Conservation (phyloP, 2,797 vertebrate genomes). For the Balearica regulorum region DNA sequence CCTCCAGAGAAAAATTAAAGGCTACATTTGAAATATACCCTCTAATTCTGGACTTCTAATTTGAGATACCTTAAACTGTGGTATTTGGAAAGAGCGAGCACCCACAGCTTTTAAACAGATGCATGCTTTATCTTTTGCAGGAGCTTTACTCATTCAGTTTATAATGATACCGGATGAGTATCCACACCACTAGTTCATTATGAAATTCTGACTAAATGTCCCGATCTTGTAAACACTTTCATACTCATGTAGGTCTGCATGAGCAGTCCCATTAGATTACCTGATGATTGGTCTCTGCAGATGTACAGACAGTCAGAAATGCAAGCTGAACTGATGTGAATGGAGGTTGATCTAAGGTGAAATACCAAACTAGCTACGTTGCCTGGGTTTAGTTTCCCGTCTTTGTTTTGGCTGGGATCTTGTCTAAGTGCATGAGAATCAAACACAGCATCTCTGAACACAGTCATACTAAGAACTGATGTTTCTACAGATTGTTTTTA, state of each 20-base stretch:
- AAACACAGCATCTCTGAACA: background rate
- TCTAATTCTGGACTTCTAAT: background rate
- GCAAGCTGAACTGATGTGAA: background rate
- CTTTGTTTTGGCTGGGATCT: background rate
- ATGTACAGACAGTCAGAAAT: background rate
- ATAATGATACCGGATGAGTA: background rate
- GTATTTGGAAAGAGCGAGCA: background rate
- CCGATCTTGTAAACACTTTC: background rate
- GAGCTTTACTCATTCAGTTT: background rate
- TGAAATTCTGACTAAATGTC: background rate
- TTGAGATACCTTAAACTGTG: background rate
- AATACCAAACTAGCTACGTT: background rate
- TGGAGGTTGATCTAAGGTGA: background rate
- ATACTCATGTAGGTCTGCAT: background rate
- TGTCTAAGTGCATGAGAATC: background rate
- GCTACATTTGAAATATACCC: background rate
- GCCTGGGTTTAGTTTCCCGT: background rate
- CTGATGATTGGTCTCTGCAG: background rate
- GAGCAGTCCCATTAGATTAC: background rate
- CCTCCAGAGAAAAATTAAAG: background rate
- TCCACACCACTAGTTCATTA: background rate
- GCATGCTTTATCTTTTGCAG: background rate
- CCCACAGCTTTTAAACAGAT: background rate
- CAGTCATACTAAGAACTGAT: background rate
- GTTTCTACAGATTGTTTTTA: background rate